Base-by-base conservation (phyloP, 2,113 vertebrate species). In the Serinus canaria region DNA sequence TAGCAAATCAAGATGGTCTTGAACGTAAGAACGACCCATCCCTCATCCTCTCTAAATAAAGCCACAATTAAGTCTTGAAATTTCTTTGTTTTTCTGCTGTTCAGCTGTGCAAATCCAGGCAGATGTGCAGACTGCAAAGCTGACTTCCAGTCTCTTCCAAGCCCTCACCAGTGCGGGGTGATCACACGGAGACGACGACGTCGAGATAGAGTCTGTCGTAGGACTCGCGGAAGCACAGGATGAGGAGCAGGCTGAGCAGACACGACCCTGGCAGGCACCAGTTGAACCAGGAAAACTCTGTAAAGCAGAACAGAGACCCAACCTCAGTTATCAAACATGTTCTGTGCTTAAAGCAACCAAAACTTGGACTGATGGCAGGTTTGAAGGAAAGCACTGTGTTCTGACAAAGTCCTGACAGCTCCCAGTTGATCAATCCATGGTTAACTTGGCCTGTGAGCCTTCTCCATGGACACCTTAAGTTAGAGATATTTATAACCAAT, bases 161-260 rank as follows among this genome's bases (percentile, higher is more conserved):
- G 70, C 72, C 93, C 92, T 93, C 91, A 77, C 68, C 87, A 50
- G 47, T 60, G 78, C 9, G 3, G 91, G 1, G 21, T 46, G 56
- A 77, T 97, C 97, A 99, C 88, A 99, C 99, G 0, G 99, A 99
- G 94, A 99, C 99, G 1, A 99, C 99, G 35, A 99, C 99, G 13
- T 99, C 99, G 20, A 99, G 98, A 97, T 99, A 99, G 92, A 99
- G 99, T 95, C 99, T 98, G 97, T 99, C 99, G 21, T 99, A 99
- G 44, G 99, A 99, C 97, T 99, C 99, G 68, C 98, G 99, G 98
- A 99, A 99, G 98, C 99, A 98, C 89, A 99, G 97, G 95, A 99
- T 98, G 96, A 99, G 98, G 86, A 99, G 96, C 50, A 99, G 99
- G 97, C 99, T 99, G 97, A 99, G 99, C 97, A 99, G 94, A 87